phyloP scores from a whole-genome alignment of 2,797 vertebrate genomes.

The Zenarchopterus dispar region DNA sequence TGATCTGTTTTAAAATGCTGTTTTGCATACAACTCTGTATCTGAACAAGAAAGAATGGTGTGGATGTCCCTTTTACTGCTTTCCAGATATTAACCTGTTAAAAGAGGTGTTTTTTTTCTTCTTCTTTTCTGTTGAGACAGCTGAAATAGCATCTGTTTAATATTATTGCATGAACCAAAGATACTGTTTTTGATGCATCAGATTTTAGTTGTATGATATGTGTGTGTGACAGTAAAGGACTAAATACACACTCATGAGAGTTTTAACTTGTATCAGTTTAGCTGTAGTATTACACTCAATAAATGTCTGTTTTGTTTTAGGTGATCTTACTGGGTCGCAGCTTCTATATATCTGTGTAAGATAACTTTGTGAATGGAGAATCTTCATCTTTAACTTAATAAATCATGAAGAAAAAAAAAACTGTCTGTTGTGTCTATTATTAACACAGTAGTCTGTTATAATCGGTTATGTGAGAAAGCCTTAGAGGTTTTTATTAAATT shows the following conservation, averaged over 20 bases:
- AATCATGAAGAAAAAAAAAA: background rate
- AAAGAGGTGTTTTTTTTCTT: slow-evolving; percentile 22
- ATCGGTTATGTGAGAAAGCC: slow-evolving; percentile 12
- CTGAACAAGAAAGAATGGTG: too few relatives aligned
- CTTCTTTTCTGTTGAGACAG: background rate
- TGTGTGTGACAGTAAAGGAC: background rate
- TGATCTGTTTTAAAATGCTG: background rate
- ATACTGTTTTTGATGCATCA: slow-evolving; percentile 16
- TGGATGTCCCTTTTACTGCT: slow-evolving; percentile 11
- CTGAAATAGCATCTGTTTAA: slow-evolving; percentile 21
- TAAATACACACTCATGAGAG: too few relatives aligned
- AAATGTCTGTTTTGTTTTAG: background rate
- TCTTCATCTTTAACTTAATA: slow-evolving; percentile 6
- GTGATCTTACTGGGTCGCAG: background rate
- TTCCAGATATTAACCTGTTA: slow-evolving; percentile 40
- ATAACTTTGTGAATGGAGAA: background rate
- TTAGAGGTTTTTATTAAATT: slow-evolving; percentile 20
- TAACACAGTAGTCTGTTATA: background rate
- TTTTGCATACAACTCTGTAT: background rate
- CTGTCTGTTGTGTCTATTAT: slow-evolving; percentile 2
- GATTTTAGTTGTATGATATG: slow-evolving; percentile 8
- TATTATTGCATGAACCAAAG: slow-evolving; percentile 57
- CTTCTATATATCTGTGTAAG: background rate
- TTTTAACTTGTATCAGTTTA: too few relatives aligned
- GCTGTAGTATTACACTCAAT: background rate